Conservation (phyloP, 1,140 invertebrate genomes). For the Drosophila nikananu region DNA sequence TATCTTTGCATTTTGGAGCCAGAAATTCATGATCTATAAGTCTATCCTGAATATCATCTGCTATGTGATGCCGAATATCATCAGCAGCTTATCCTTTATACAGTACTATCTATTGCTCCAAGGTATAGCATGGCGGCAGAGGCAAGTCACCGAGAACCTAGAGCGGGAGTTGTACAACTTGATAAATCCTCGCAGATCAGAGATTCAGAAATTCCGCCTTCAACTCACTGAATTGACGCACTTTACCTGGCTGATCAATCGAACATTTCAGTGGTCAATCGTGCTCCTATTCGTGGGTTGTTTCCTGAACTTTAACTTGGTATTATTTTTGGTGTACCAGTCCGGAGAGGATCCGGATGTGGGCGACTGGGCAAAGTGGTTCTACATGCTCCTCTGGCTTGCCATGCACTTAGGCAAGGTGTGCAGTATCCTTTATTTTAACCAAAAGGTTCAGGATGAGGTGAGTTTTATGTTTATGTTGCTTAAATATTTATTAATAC, state of each 20-base stretch:
- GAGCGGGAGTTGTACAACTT: conserved; percentile 10
- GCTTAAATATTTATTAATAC: neutral
- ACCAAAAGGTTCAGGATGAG: conserved; percentile 45
- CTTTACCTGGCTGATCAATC: conserved; percentile 63
- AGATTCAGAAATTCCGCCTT: conserved; percentile 39
- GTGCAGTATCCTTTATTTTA: conserved; percentile 61
- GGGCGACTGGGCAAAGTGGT: conserved; percentile 27
- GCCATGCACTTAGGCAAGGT: conserved; percentile 71
- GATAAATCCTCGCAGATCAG: neutral
- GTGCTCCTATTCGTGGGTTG: conserved; percentile 68
- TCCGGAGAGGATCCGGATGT: conserved; percentile 32
- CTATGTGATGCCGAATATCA: conserved; percentile 56
- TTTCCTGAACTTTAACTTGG: conserved; percentile 69
- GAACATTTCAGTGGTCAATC: conserved; percentile 52
- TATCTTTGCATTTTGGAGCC: conserved; percentile 5
- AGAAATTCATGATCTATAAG: neutral
- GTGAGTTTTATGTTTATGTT: neutral
- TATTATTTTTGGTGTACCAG: conserved; percentile 70
- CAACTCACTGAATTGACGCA: conserved; percentile 45
- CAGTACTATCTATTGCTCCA: conserved; percentile 52
- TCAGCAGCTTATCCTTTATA: conserved; percentile 55
- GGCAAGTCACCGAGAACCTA: conserved; percentile 22
- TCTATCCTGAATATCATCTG: conserved; percentile 27
- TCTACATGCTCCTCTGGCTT: conserved; percentile 57
- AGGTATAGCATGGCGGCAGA: conserved; percentile 34